A percentile compares a stretch with the other conserved stretches of the same genome.
These are phyloP conservation scores for Boulengeromyrus knoepffleri DNA, from an alignment of 2,113 vertebrate species.

Conservation along the genomic window DNA sequence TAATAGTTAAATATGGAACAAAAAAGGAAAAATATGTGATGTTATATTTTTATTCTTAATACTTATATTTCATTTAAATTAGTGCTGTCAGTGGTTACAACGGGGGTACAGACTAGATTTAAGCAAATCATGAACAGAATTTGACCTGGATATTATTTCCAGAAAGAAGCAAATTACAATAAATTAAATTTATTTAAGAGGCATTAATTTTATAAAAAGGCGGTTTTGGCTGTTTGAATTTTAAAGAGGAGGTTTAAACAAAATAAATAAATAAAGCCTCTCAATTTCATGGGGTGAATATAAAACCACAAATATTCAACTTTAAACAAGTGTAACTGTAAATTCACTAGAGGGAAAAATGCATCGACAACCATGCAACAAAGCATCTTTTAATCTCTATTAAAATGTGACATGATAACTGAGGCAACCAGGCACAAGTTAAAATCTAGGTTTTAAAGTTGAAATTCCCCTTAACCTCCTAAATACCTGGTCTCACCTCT, in stretches of 20 bases:
- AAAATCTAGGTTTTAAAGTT: background rate
- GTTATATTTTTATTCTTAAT: background rate
- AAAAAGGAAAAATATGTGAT: background rate
- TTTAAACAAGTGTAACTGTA: constrained; percentile 6
- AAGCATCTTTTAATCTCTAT: constrained; percentile 14
- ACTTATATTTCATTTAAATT: background rate
- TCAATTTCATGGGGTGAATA: constrained; percentile 3
- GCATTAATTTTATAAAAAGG: background rate
- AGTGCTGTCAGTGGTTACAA: background rate
- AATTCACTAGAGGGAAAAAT: constrained; percentile 4
- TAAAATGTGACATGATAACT: constrained; percentile 10
- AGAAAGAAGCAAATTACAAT: constrained; percentile 2
- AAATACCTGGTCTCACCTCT: background rate
- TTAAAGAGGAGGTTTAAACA: constrained; percentile 14
- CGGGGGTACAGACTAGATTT: background rate
- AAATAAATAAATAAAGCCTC: background rate
- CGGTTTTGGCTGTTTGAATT: constrained; percentile 12
- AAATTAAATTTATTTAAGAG: background rate
- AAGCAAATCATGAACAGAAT: constrained; percentile 12
- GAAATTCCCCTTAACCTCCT: background rate
- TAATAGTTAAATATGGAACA: background rate
- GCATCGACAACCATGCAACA: constrained; percentile 5
- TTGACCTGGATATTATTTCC: constrained; percentile 12
- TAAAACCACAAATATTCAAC: constrained; percentile 18
- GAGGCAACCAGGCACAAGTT: background rate